Base-by-base conservation (phyloP, 1,140 invertebrate genomes). In the Pristionchus pacificus region DNA sequence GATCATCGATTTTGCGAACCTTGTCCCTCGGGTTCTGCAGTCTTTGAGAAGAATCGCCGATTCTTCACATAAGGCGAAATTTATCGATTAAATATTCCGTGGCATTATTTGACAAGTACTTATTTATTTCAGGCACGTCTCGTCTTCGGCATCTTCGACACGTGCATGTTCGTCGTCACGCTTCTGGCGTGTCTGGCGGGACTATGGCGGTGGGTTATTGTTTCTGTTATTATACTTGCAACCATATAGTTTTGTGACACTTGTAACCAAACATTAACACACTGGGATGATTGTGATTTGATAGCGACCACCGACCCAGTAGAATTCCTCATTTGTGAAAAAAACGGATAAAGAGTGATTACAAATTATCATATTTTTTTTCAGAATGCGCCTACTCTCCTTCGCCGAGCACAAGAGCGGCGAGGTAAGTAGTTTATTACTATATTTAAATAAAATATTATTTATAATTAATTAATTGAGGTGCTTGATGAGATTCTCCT, bases 401-500 rank as follows among this genome's bases (percentile, higher is more conserved):
- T 83, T 79, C 27, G 68, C 75, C 14, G 55, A 64, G 10, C 75
- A 76, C 60, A 74, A 65, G 14, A 80, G 72, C n/a, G n/a, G n/a
- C n/a, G n/a, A n/a, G n/a, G n/a, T n/a, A n/a, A n/a, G n/a, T n/a
- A n/a, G n/a, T n/a, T n/a, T n/a, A n/a, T n/a, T n/a, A n/a, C n/a
- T n/a, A n/a, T n/a, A n/a, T n/a, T n/a, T n/a, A n/a, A n/a, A n/a
- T n/a, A n/a, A n/a, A n/a, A n/a, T n/a, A n/a, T n/a, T n/a, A n/a
- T n/a, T n/a, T n/a, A n/a, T n/a, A n/a, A n/a, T n/a, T n/a, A n/a
- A n/a, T n/a, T n/a, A 67, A 71, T 75, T 1, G 80, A 83, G 66
- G 80, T 84, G 30, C 69, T 83, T 27, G 81, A 83, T 49, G 82
- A 84, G 49, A 83, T 83, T 68, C 65, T 83, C 31, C 72, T 83